Evolutionary conservation across 2,888 invertebrate species (phyloP), one percentile per base, ranked within the genome.

Genomic region (Lacanobia wlatinum): DNA sequence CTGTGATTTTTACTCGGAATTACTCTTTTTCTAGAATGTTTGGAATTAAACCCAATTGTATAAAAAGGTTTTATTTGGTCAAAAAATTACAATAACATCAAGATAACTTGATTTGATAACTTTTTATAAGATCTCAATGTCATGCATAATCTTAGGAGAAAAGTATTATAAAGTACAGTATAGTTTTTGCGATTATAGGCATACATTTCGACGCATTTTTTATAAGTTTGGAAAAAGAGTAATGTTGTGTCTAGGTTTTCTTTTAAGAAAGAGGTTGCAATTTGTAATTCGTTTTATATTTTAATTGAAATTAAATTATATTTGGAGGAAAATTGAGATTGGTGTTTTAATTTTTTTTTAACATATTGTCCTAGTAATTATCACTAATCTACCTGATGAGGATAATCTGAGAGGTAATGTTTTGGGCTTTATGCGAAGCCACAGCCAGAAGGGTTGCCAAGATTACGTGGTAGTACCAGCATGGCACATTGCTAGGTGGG

Each of bases 1-100:
- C 84, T 84, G 84, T 84, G 84, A 84, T 84, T 76, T 79, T 74
- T 55, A 70, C 58, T 68, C 59, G 69, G 23, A 43, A 79, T 52
- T 68, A 73, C 21, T 74, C 28, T 60, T 64, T 40, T 56, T 61
- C 16, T 52, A 2, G 1, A 21, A 23, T 18, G 12, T 73, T 58
- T 10, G 8, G 18, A 34, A 46, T n/a, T 14, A 0, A 14, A 46
- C 6, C 10, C 7, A 18, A 9, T 43, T 18, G 21, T 67, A 1
- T 18, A 6, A 61, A 16, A 14, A n/a, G n/a, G 1, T 52, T 14
- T 48, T 14, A n/a, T 55, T 46, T 38, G 23, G 14, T 69, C 23
- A 55, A 28, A 2, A 28, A 50, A 50, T 34, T 21, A 9, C 50
- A 48, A 48, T 18, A 18, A 18, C 48, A 48, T 18, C 48, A 48